A percentile compares a stretch with the other conserved stretches of the same genome.
Evolutionary conservation across 2,113 vertebrate species (phyloP).

Genomic region (Actenoides hombroni): DNA sequence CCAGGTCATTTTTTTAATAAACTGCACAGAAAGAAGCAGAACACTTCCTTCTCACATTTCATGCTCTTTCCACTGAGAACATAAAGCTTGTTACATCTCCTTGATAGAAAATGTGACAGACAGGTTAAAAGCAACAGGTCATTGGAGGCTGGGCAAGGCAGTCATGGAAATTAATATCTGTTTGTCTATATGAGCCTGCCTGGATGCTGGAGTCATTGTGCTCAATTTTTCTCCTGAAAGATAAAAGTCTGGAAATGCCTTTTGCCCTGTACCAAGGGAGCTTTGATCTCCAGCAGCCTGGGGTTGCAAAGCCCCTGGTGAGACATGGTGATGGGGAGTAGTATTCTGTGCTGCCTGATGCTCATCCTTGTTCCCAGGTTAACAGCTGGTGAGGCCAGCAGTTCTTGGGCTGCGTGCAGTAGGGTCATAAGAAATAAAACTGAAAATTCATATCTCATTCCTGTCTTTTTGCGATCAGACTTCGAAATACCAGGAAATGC

Average conservation of each 20-base stretch:
- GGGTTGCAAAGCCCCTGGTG: not conserved
- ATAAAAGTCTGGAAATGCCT: not conserved
- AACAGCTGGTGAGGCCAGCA: not conserved
- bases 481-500: not conserved
- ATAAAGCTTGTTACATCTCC: not conserved
- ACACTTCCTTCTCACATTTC: not conserved
- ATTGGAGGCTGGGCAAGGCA: not conserved
- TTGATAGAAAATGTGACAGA: not conserved
- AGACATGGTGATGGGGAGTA: fast-evolving
- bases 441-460: not conserved
- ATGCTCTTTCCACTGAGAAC: not conserved
- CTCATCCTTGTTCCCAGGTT: not conserved
- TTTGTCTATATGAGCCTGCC: not conserved
- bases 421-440: not conserved
- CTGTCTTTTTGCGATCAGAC: not conserved
- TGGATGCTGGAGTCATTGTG: not conserved
- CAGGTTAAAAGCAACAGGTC: not conserved
- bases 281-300: not conserved
- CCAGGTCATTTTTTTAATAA: not conserved
- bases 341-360: not conserved
- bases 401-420: not conserved
- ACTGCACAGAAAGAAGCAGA: not conserved
- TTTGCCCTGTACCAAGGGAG: not conserved
- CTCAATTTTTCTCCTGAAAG: not conserved
- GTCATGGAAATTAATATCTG: not conserved